Conservation (phyloP, 2,797 vertebrate genomes). For the Harpagifer antarcticus region DNA sequence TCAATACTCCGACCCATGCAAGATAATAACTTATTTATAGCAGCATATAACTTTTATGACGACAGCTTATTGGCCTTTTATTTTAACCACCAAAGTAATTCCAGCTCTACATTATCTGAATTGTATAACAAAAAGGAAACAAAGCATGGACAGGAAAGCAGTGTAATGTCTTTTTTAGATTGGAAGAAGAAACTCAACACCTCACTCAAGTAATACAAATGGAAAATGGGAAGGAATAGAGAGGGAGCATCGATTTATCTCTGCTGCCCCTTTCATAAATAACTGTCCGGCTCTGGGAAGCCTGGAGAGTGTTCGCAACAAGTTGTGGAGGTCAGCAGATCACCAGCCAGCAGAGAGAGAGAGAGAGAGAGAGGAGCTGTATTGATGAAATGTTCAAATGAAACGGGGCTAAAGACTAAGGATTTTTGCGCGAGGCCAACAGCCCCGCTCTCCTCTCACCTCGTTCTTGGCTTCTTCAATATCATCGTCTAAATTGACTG, state of each 20-base stretch:
- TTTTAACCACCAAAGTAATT: neutral
- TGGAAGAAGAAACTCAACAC: slow-evolving; percentile 8
- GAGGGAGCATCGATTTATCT: slow-evolving; percentile 46
- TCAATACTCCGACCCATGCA: slow-evolving; percentile 2
- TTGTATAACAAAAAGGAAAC: neutral
- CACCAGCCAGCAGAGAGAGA: neutral
- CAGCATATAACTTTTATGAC: neutral
- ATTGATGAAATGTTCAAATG: slow-evolving; percentile 46
- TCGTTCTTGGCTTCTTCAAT: slow-evolving; percentile 28
- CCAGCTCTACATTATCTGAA: neutral
- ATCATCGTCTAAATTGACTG: slow-evolving; percentile 5
- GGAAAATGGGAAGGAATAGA: slow-evolving; percentile 26
- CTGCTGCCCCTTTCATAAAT: slow-evolving; percentile 47
- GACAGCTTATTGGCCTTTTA: neutral
- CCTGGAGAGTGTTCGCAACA: slow-evolving; percentile 45
- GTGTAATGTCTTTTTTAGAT: neutral
- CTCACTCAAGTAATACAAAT: slow-evolving; percentile 37
- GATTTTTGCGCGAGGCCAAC: slow-evolving; percentile 30
- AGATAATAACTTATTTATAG: slow-evolving; percentile 23
- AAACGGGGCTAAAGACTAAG: slow-evolving; percentile 39
- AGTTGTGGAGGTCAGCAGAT: slow-evolving; percentile 61
- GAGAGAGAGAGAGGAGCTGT: neutral
- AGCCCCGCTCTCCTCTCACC: slow-evolving; percentile 29
- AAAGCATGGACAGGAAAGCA: neutral
- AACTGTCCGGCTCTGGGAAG: slow-evolving; percentile 32